phyloP scores from a whole-genome alignment of 1,140 invertebrate genomes.

The Drosophila nigrodunni region DNA sequence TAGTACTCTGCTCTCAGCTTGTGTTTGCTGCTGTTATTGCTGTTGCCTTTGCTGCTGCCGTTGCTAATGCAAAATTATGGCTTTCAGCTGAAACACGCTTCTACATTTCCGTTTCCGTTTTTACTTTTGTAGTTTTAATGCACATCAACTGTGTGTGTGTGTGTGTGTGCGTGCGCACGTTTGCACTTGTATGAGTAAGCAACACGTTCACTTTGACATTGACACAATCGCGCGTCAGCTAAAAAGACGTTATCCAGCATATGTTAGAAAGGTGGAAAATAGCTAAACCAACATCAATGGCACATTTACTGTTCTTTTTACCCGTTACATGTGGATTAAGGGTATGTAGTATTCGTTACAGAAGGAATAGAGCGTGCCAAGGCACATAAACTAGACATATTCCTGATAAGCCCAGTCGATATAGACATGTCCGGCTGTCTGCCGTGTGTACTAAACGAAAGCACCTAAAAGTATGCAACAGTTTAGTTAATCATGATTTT shows the following conservation, averaged over 20 bases:
- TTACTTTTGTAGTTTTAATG: slow-evolving; percentile 48
- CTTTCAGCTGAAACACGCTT: slow-evolving; percentile 71
- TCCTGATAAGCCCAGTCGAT: too few species aligned
- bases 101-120: slow-evolving; percentile 75
- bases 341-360: too few species aligned
- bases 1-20: slow-evolving; percentile 22
- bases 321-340: too few species aligned
- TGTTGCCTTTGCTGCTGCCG: slow-evolving; percentile 2
- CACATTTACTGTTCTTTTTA: background rate
- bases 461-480: too few species aligned
- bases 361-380: too few species aligned
- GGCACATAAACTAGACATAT: too few species aligned
- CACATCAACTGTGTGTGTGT: slow-evolving; percentile 28
- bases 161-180: slow-evolving; percentile 15
- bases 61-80: slow-evolving; percentile 79
- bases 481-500: too few species aligned
- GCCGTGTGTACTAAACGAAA: too few species aligned
- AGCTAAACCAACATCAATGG: slow-evolving; percentile 18
- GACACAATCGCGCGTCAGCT: slow-evolving; percentile 44
- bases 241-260: slow-evolving; percentile 29
- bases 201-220: slow-evolving; percentile 61
- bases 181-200: slow-evolving; percentile 51
- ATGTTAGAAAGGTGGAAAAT: background rate
- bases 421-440: too few species aligned
- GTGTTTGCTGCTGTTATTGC: slow-evolving; percentile 24